phyloP scores from a whole-genome alignment of 2,888 invertebrate genomes.

The Temnothorax ravouxi region DNA sequence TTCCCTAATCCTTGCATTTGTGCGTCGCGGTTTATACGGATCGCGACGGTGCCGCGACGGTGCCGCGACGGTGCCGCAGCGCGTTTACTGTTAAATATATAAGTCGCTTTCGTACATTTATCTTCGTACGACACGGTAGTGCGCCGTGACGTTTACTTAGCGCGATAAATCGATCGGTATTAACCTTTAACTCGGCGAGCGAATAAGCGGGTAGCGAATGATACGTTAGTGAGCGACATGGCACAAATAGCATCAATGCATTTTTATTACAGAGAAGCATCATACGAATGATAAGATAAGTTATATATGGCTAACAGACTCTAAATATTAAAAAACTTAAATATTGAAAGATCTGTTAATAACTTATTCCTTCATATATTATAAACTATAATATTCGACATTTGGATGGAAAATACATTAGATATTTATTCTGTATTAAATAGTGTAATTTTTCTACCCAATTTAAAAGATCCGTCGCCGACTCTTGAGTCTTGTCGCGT shows the following conservation, averaged over 20 bases:
- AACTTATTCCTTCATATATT: not conserved
- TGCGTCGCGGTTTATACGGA: slow-evolving; percentile 15
- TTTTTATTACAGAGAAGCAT: slow-evolving; percentile 15
- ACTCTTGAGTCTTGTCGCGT: not conserved
- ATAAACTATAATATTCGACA: not conserved
- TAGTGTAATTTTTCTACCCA: not conserved
- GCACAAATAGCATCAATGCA: slow-evolving; percentile 33
- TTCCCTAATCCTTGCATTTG: slow-evolving; percentile 16
- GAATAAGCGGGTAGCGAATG: slow-evolving; percentile 37
- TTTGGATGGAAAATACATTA: not conserved
- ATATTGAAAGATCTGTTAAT: not conserved
- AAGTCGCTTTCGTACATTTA: slow-evolving; percentile 54
- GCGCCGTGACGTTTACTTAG: slow-evolving; percentile 51
- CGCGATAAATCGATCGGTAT: slow-evolving; percentile 63
- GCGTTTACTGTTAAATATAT: slow-evolving; percentile 53
- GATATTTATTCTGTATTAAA: not conserved
- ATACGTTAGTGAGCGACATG: slow-evolving; percentile 37
- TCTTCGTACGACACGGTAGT: slow-evolving; percentile 55
- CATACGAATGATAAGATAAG: not conserved
- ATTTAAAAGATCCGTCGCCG: not conserved
- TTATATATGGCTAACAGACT: not conserved
- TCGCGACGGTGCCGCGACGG: slow-evolving; percentile 41
- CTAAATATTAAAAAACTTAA: not conserved
- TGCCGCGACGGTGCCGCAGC: slow-evolving; percentile 17
- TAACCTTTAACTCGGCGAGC: slow-evolving; percentile 43